Evolutionary conservation across 2,888 invertebrate genomes (phyloP), one percentile per base, ranked within the genome.

Genomic region (Nasonia oneida): DNA sequence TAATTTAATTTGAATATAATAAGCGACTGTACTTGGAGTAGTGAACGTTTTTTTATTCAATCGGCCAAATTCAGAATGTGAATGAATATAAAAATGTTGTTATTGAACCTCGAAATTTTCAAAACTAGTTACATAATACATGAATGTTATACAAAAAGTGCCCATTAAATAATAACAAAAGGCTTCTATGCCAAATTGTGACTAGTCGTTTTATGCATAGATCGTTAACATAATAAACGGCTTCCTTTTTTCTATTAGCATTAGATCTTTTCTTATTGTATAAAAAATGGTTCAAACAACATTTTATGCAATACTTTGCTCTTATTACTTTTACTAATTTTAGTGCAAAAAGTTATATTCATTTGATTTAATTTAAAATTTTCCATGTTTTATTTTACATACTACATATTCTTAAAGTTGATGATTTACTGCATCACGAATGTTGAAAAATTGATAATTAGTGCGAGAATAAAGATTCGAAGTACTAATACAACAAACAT

Each of bases 81-180:
- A 18, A 61, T n/a, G 71, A n/a, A 37, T 10, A 37, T 29, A 70
- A 15, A 23, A 70, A 14, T 15, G 23, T n/a, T 37, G 15, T 70
- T 18, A 18, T 18, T 33, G 14, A 70, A 70, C 33, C 5, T 10
- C 12, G 29, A 5, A 70, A 37, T 33, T 70, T 14, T 37, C 0
- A 23, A 61, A 61, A 2, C 10, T 23, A 61, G 23, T 23, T 61
- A 61, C 61, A 23, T 15, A 77, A 18, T 50, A 57, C 8, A 15
- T 61, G 6, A n/a, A n/a, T 14, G 12, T 42, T 78, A 39, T 64
- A 74, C 57, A 74, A 61, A 81, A 81, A 74, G 74, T 82, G 75
- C 33, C 64, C 33, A 82, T 75, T 75, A 10, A 75, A 50, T 37
- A 33, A 29, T 67, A 75, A 75, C 29, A 29, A n/a, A 74, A 75